Base-by-base conservation (phyloP, 2,113 vertebrate genomes). In the Lophius piscatorius region DNA sequence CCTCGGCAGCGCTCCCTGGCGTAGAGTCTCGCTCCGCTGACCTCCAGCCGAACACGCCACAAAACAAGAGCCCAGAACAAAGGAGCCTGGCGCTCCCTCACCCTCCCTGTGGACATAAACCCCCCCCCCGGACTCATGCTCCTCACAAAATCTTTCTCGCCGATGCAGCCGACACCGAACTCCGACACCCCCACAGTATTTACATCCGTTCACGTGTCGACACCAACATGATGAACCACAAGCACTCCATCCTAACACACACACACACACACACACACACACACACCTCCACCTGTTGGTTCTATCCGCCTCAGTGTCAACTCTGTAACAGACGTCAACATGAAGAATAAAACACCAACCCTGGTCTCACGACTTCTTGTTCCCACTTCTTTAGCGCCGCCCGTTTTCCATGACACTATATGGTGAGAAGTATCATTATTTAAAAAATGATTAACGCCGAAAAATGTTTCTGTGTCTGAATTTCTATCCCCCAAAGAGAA, bases 1-100 rank as follows among this genome's bases (percentile, higher is more conserved):
- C 97, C 96, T 67, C 91, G 96, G 26, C 96, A 99, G 86, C 91
- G 96, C 76, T 96, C 96, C 28, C 89, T 99, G 21, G 97, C 97
- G 50, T 98, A 93, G 92, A 41, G 51, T 59, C 36, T 40, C 50
- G 5, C 70, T 50, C 60, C 60, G 0, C 48, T 58, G 51, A 73
- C 61, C 63, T 51, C 40, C 54, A 76, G 78, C 72, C 65, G 78
- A 70, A 84, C 54, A 73, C 14, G 56, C 70, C 50, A 71, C 35
- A 64, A 64, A 64, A 26, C 13, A 58, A 80, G 71, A 82, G 74
- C 86, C 59, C 59, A 65, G 76, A 86, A 83, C 77, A 78, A 78
- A 76, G 41, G 78, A 66, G 80, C 77, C 74, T 52, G 78, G 74
- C 42, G 78, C 85, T 81, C 75, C 8, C 16, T 62, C 81, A n/a